These are phyloP conservation scores for Macrochelys suwanniensis DNA, from an alignment of 2,797 vertebrate species.

Conservation along the genomic window DNA sequence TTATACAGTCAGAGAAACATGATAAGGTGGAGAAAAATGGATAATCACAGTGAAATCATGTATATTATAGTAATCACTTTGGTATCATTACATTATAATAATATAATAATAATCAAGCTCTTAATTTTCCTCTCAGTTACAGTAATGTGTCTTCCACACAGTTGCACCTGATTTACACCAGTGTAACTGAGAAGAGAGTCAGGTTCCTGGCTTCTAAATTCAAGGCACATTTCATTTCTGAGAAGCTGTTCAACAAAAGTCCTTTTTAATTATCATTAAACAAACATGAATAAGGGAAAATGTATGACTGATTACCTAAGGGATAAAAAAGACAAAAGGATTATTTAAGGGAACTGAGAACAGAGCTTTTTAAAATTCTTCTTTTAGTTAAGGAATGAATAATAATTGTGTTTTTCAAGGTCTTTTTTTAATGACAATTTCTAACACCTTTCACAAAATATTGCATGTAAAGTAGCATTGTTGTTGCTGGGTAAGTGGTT, in stretches of 20 bases:
- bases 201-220: not conserved
- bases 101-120: not conserved
- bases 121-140: not conserved
- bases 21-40: not conserved
- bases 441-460: not conserved
- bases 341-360: not conserved
- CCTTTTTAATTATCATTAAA: constrained; percentile 24
- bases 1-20: too few species aligned
- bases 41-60: not conserved
- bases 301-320: not conserved
- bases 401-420: not conserved
- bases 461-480: fast-evolving
- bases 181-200: not conserved
- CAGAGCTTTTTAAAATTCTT: not conserved
- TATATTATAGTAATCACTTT: not conserved
- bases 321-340: not conserved
- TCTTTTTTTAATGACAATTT: not conserved
- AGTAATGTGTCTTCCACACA: not conserved
- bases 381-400: not conserved
- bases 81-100: too few species aligned
- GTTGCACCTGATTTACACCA: not conserved
- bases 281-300: not conserved
- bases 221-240: not conserved
- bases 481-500: not conserved
- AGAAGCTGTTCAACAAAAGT: not conserved